Base-by-base conservation (phyloP, 2,888 invertebrate species). In the Acronicta alni region DNA sequence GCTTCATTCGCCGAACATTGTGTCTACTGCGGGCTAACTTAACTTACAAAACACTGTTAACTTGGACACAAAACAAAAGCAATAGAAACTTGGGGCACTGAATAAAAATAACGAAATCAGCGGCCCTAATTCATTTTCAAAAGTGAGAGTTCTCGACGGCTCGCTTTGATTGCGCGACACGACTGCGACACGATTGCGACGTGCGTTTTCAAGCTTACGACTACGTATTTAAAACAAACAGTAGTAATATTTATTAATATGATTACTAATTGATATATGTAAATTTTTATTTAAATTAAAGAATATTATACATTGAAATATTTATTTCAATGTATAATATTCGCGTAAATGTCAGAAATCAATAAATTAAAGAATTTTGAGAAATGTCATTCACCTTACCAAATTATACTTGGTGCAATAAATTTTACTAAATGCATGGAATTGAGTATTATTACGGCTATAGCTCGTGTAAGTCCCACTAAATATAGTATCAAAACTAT, bases 21-120 rank as follows among this genome's bases (percentile, higher is more conserved):
- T 88, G 89, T 89, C 75, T 66, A 63, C 57, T 68, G 67, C 64
- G 73, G 75, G 81, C 84, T 85, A 67, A 72, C 54, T 78, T 77
- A 75, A 80, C 75, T 79, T 78, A 83, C 80, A 84, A 82, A 82
- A 83, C 77, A 79, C 80, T 85, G 78, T 76, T 79, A 79, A 76
- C 77, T 76, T 76, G 77, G 67, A 80, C 77, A 81, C 79, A 72
- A 79, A 82, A 86, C 88, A 89, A 89, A 88, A 90, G 87, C 89
- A 89, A 89, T 89, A 89, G 82, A 88, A 92, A 91, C 86, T 90
- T 89, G 84, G 82, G 82, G 68, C 84, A 87, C 88, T 89, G 89
- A 92, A 91, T 91, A 88, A 89, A 89, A 91, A 88, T 88, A 89
- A 89, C 83, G 81, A 85, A 91, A 89, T 89, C 86, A 83, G 82